Percentiles rank a stretch among this genome's conserved stretches.
Conservation (phyloP, 2,888 invertebrate genomes). For the Allygus modestus region DNA sequence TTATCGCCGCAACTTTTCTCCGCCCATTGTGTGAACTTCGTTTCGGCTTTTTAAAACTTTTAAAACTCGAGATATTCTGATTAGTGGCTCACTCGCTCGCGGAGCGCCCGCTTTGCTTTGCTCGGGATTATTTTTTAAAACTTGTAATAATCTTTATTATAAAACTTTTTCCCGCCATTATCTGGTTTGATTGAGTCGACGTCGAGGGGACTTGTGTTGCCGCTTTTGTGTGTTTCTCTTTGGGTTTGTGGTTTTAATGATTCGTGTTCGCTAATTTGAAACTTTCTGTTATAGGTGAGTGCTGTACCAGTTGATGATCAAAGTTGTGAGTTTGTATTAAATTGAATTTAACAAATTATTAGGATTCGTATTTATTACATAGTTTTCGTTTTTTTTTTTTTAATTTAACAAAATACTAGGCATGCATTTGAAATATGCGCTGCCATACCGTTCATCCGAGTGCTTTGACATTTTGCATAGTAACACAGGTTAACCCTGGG, state of each 20-base stretch:
- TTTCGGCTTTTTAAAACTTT: conserved; percentile 40
- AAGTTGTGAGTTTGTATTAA: conserved; percentile 9
- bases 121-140: conserved; percentile 12
- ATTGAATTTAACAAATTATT: not conserved
- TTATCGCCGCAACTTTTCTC: conserved; percentile 45
- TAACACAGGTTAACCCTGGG: too few relatives aligned
- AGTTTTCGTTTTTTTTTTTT: too few relatives aligned
- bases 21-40: conserved; percentile 49
- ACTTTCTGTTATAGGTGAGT: conserved; percentile 24
- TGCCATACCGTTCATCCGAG: too few relatives aligned
- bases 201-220: conserved; percentile 38
- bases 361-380: too few relatives aligned
- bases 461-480: too few relatives aligned
- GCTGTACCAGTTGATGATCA: not conserved
- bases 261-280: conserved; percentile 17
- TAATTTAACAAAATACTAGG: too few relatives aligned
- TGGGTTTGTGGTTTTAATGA: conserved; percentile 2
- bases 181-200: conserved; percentile 16
- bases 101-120: not conserved
- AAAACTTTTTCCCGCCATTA: conserved; percentile 35
- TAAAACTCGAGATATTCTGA: conserved; percentile 38
- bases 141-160: conserved; percentile 46
- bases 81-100: conserved; percentile 25
- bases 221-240: conserved; percentile 19
- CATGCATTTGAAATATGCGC: too few relatives aligned